Conservation (phyloP, 2,888 invertebrate species). For the Trachelus tabidus region DNA sequence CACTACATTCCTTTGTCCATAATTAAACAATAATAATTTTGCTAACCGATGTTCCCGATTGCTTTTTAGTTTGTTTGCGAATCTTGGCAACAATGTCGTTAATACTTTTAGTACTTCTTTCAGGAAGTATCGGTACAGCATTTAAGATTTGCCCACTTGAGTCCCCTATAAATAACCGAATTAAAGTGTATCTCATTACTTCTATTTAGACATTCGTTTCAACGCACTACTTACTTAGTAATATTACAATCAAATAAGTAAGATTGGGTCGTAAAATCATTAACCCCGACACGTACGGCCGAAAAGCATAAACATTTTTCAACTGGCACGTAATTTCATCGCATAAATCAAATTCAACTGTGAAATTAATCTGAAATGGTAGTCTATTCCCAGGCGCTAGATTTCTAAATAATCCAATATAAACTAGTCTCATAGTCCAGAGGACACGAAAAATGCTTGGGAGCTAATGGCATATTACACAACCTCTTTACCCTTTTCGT, state of each 20-base stretch:
- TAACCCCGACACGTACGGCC: conserved; percentile 40
- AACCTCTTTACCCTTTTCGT: conserved; percentile 27
- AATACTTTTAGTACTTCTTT: conserved; percentile 14
- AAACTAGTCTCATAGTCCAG: background rate
- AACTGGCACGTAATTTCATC: conserved; percentile 46
- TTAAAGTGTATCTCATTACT: background rate
- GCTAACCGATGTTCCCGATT: background rate
- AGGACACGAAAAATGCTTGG: conserved; percentile 17
- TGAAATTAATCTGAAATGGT: conserved; percentile 14
- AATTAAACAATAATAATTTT: background rate
- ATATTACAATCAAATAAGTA: conserved; percentile 47
- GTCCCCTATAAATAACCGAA: conserved; percentile 22
- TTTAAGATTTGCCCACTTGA: conserved; percentile 20
- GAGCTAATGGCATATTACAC: conserved; percentile 14
- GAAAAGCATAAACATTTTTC: conserved; percentile 38
- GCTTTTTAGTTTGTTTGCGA: conserved; percentile 14
- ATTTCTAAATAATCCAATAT: background rate
- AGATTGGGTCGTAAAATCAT: conserved; percentile 42
- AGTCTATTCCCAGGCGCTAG: background rate
- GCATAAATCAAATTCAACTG: conserved; percentile 55
- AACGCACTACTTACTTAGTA: conserved; percentile 43
- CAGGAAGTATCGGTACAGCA: conserved; percentile 18
- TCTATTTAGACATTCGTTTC: background rate
- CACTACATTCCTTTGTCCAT: background rate
- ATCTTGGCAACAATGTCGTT: conserved; percentile 19